Evolutionary conservation across 2,797 vertebrate genomes (phyloP), one percentile per base, ranked within the genome.

Genomic region (Hippopotamyrus pictus): DNA sequence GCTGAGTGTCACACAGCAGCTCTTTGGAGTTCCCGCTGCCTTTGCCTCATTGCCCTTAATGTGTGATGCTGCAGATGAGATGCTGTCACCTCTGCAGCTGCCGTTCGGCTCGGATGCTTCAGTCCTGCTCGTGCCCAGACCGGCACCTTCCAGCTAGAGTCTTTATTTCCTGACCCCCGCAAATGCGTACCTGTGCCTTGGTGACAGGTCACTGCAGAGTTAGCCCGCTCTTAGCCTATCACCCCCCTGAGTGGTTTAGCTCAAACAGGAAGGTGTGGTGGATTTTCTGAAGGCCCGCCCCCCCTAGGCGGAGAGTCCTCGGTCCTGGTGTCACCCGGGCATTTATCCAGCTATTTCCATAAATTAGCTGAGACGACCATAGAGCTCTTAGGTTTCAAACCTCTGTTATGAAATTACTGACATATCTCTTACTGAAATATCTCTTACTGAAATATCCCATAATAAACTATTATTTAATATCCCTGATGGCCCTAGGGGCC

Each of bases 181-280:
- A 25, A 25, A 29, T 22, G 7, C n/a, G 7, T 8, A n/a, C 7
- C 7, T 3, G 57, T 62, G n/a, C n/a, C 57, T 59, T 8, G n/a
- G n/a, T 59, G 57, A 22, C 57, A 59, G 57, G 57, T 25, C n/a
- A 0, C n/a, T 7, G 7, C n/a, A 22, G 57, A 22, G 57, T 62
- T 8, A 9, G 33, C 22, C 48, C 50, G 90, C 90, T 25, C 7
- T 89, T 17, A 6, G 8, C 69, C 57, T 88, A 85, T 89, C 79
- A 59, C 79, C 37, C 88, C 12, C 22, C 83, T 91, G 88, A 92
- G 88, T 44, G 88, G 90, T 89, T 90, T 89, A 91, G 51, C 53
- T 88, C 83, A 53, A 83, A 84, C 65, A 41, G 82, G 82, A 89
- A 89, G 87, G 84, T 12, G 59, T 48, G 48, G 73, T 8, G 0